Evolutionary conservation across 2,113 vertebrate genomes (phyloP).

Genomic region (Thryonomys swinderianus): DNA sequence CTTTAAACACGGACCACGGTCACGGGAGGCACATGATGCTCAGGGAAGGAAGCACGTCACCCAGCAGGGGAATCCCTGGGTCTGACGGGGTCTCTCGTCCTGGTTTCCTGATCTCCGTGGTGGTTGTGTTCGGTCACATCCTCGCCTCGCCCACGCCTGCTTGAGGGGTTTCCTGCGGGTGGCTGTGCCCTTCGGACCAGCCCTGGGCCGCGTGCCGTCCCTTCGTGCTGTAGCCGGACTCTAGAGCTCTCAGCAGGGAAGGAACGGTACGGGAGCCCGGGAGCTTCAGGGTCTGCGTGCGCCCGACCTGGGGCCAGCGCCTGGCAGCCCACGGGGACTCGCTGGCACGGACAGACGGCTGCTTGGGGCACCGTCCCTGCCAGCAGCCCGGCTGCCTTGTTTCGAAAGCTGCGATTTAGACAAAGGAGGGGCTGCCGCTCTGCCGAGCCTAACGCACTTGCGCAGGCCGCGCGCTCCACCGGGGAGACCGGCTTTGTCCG

Average conservation of each 20-base stretch:
- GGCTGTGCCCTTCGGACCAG: neutral
- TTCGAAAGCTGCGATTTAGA: slow-evolving; percentile 56
- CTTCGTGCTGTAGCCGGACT: no score
- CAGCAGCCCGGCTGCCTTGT: accelerated
- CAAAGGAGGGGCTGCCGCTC: slow-evolving; percentile 13
- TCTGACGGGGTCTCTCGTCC: no score
- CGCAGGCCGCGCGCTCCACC: slow-evolving; percentile 76
- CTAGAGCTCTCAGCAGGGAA: neutral
- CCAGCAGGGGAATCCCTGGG: neutral
- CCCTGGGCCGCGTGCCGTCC: no score
- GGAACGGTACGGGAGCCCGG: neutral
- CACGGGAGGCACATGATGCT: no score
- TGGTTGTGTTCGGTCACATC: neutral
- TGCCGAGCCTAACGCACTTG: slow-evolving; percentile 77
- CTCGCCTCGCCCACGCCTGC: neutral
- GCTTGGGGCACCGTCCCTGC: neutral
- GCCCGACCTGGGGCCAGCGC: neutral
- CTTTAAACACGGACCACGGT: neutral
- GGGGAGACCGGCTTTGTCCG: slow-evolving; percentile 44
- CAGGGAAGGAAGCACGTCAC: no score
- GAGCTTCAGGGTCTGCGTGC: neutral
- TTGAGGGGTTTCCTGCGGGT: neutral
- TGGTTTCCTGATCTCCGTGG: neutral
- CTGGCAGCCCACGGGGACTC: neutral
- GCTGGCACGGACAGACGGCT: neutral